phyloP scores from a whole-genome alignment of 2,888 invertebrate genomes.

The Apotomis capreana region DNA sequence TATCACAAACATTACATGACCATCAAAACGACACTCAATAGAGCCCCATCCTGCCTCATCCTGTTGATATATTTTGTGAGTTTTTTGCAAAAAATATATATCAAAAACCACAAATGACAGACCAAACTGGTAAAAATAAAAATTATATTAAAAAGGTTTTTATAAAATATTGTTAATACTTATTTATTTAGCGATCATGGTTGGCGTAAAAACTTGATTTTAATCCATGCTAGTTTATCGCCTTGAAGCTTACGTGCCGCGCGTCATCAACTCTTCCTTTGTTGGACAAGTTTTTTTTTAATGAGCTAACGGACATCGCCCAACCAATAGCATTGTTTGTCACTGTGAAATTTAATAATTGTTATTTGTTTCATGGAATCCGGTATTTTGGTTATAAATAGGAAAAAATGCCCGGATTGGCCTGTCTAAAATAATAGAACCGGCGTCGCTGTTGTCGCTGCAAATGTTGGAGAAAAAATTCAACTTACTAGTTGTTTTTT shows the following conservation, averaged over 20 bases:
- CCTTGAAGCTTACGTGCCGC: slow-evolving; percentile 34
- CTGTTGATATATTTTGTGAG: no score
- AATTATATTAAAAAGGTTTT: not conserved
- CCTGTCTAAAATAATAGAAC: no score
- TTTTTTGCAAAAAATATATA: no score
- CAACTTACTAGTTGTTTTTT: no score
- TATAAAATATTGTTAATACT: slow-evolving; percentile 7
- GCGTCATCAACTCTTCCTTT: slow-evolving; percentile 41
- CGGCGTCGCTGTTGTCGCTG: no score
- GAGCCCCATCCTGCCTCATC: no score
- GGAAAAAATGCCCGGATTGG: no score
- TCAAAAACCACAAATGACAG: no score
- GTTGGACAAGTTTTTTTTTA: slow-evolving; percentile 37
- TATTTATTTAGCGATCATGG: slow-evolving; percentile 22
- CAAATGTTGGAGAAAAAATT: no score
- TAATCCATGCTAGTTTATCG: slow-evolving; percentile 15
- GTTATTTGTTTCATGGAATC: not conserved
- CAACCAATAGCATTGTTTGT: slow-evolving; percentile 27
- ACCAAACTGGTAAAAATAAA: not conserved
- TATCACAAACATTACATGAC: no score
- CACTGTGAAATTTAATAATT: slow-evolving; percentile 10
- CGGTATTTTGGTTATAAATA: not conserved
- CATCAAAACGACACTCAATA: no score
- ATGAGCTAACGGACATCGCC: slow-evolving; percentile 37
- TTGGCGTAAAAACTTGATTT: slow-evolving; percentile 24